A percentile compares a stretch with the other conserved stretches of the same genome.
Conservation (phyloP, 2,888 invertebrate species). For the Theodoxus fluviatilis region DNA sequence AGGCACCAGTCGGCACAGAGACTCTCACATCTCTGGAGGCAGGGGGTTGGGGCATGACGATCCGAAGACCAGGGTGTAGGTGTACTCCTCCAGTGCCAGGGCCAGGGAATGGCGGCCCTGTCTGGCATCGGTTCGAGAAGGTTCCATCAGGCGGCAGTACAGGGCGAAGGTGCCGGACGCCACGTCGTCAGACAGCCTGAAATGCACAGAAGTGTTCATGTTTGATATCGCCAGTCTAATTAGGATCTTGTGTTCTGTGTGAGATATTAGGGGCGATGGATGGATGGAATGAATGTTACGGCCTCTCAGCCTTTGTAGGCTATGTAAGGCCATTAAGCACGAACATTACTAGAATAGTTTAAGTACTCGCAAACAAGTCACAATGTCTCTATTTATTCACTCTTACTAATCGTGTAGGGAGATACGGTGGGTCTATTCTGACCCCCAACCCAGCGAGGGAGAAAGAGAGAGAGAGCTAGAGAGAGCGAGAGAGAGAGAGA, state of each 20-base stretch:
- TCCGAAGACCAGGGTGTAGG: constrained; percentile 49
- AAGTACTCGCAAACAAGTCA: not conserved
- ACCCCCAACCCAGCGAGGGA: no score
- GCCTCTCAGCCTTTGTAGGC: no score
- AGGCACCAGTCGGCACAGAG: no score
- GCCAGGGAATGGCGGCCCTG: constrained; percentile 50
- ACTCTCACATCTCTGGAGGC: not conserved
- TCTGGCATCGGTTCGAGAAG: constrained; percentile 48
- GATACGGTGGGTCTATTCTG: no score
- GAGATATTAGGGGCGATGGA: not conserved
- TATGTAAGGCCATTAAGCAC: no score
- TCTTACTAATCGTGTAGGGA: no score
- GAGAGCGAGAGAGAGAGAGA: no score
- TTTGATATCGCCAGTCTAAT: not conserved
- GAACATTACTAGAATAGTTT: no score
- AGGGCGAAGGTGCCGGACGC: constrained; percentile 42
- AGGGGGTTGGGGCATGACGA: constrained; percentile 39
- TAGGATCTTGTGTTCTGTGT: not conserved
- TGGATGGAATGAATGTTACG: no score
- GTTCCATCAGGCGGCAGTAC: constrained; percentile 55
- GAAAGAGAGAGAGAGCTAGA: no score
- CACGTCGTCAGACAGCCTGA: constrained; percentile 46
- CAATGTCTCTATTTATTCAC: no score
- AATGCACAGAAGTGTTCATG: constrained; percentile 17
- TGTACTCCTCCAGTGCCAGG: constrained; percentile 48